A percentile compares a stretch with the other conserved stretches of the same genome.
Conservation (phyloP, 2,888 invertebrate genomes). For the Watsonalla binaria region DNA sequence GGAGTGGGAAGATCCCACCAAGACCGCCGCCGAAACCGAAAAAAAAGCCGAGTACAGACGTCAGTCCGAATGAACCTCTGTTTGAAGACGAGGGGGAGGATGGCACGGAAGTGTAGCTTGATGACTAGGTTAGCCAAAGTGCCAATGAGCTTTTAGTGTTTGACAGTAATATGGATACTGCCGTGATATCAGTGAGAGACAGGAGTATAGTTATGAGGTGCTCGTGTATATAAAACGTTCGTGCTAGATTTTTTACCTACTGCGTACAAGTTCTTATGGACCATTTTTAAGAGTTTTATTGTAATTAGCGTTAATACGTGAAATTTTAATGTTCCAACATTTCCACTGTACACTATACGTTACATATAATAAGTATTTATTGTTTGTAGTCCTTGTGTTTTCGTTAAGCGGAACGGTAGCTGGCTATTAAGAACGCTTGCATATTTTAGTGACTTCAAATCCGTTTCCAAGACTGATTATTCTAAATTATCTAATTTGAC, state of each 20-base stretch:
- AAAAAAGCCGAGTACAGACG: constrained; percentile 82
- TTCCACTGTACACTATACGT: constrained; percentile 36
- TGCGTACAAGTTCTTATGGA: constrained; percentile 67
- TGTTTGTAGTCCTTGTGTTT: constrained; percentile 42
- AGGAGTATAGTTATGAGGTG: constrained; percentile 60
- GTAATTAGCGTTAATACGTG: constrained; percentile 21
- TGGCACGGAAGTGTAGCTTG: constrained; percentile 90
- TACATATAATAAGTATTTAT: constrained; percentile 71
- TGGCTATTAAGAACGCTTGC: constrained; percentile 37
- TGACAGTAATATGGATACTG: constrained; percentile 17
- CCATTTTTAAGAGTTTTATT: constrained; percentile 55
- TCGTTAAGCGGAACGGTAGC: constrained; percentile 30
- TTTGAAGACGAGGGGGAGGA: constrained; percentile 94
- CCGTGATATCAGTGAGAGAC: constrained; percentile 40
- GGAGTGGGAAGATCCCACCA: constrained; percentile 86
- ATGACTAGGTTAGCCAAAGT: constrained; percentile 53
- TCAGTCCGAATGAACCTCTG: constrained; percentile 82
- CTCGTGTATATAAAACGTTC: constrained; percentile 72
- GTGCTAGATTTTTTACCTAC: constrained; percentile 77
- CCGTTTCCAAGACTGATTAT: constrained; percentile 74
- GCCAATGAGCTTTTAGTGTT: constrained; percentile 71
- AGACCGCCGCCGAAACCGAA: constrained; percentile 91
- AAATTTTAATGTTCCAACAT: constrained; percentile 9
- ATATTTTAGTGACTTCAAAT: constrained; percentile 42
- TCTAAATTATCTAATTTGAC: constrained; percentile 67